Conservation (phyloP, 2,888 invertebrate genomes). For the Zaprionus obscuricornis region DNA sequence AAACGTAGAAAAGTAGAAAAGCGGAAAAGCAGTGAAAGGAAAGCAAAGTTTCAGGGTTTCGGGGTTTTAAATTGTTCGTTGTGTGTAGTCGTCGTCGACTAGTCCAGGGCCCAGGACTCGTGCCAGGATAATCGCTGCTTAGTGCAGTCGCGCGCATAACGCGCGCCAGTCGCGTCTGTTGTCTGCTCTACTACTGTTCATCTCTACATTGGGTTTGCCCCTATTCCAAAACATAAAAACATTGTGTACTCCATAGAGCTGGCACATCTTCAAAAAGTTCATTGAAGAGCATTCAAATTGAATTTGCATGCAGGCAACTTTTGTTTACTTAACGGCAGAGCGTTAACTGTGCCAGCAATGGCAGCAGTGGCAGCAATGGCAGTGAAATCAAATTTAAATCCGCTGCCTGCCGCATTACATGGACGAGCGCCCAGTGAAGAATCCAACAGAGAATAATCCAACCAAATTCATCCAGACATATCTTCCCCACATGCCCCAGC, state of each 20-base stretch:
- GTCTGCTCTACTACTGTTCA: slow-evolving; percentile 9
- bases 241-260: background rate
- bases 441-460: slow-evolving; percentile 27
- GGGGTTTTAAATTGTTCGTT: no score
- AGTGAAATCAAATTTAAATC: slow-evolving; percentile 74
- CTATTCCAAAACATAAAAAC: background rate
- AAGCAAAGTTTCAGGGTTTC: no score
- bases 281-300: slow-evolving; percentile 78
- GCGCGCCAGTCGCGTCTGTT: slow-evolving; percentile 43
- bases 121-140: slow-evolving; percentile 76
- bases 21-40: no score
- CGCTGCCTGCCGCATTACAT: slow-evolving; percentile 52
- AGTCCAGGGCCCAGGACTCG: no score
- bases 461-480: no score
- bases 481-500: no score
- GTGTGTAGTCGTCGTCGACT: no score
- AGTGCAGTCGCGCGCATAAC: slow-evolving; percentile 71
- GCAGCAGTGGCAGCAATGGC: slow-evolving; percentile 1
- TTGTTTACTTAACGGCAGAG: slow-evolving; percentile 61
- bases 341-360: background rate
- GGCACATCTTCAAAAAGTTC: slow-evolving; percentile 50
- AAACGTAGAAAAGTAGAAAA: no score
- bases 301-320: slow-evolving; percentile 75
- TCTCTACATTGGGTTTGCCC: background rate
- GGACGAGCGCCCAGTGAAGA: slow-evolving; percentile 42